phyloP scores from a whole-genome alignment of 2,888 invertebrate genomes.

The Nephrocerus scutellatus region DNA sequence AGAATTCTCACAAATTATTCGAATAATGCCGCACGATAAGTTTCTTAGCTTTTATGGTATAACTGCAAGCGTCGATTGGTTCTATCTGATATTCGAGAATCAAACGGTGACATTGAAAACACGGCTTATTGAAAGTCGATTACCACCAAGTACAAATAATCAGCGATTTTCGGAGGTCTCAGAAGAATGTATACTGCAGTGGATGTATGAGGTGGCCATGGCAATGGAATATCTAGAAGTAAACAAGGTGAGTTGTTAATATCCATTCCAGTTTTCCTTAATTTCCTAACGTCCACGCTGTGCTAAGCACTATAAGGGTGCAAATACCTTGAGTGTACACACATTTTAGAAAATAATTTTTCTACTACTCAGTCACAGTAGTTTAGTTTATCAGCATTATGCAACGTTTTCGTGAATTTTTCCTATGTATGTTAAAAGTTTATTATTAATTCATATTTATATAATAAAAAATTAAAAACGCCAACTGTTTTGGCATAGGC shows the following conservation, averaged over 20 bases:
- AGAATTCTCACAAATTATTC: conserved; percentile 65
- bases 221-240: conserved; percentile 66
- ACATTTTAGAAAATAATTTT: no score
- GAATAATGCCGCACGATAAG: conserved; percentile 63
- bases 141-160: conserved; percentile 33
- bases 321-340: no score
- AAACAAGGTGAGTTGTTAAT: conserved; percentile 48
- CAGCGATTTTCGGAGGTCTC: conserved; percentile 54
- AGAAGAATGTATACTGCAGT: conserved; percentile 58
- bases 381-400: no score
- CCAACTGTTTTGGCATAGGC: no score
- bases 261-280: neutral
- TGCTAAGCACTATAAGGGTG: no score
- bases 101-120: conserved; percentile 63
- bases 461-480: no score
- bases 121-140: conserved; percentile 57
- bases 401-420: no score
- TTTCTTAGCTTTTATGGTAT: conserved; percentile 69
- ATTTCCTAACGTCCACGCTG: no score
- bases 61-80: conserved; percentile 67
- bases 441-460: no score
- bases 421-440: no score
- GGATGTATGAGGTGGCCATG: conserved; percentile 60
- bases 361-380: no score
- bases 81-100: conserved; percentile 68